A percentile compares a stretch with the other conserved stretches of the same genome.
Conservation (phyloP, 2,797 vertebrate genomes). For the Pseudochromis fuscus region DNA sequence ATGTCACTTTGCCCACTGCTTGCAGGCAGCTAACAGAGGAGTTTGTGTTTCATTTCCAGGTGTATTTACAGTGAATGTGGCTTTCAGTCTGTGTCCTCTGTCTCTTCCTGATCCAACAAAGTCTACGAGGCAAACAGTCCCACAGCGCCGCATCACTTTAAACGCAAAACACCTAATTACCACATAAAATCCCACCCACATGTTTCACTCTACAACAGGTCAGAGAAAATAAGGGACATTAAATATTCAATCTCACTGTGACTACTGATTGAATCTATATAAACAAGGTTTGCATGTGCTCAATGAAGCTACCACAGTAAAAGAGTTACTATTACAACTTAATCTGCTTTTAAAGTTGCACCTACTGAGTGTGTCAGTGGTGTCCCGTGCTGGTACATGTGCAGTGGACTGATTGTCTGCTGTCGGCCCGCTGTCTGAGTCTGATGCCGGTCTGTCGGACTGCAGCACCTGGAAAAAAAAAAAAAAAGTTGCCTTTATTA, state of each 20-base stretch:
- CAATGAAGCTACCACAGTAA: background rate
- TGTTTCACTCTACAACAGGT: background rate
- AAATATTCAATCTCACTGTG: background rate
- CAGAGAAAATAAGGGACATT: background rate
- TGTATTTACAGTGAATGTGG: background rate
- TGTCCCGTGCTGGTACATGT: constrained; percentile 64
- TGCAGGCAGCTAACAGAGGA: background rate
- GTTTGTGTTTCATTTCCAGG: background rate
- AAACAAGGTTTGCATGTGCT: background rate
- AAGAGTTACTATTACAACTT: background rate
- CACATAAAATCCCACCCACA: background rate
- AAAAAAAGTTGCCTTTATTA: background rate
- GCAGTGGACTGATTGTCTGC: constrained; percentile 78
- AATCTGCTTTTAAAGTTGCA: constrained; percentile 10
- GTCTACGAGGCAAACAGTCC: background rate
- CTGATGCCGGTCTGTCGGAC: constrained; percentile 91
- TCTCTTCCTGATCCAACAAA: no score
- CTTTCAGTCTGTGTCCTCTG: no score
- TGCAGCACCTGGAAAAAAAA: constrained; percentile 84
- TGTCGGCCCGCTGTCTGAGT: constrained; percentile 90
- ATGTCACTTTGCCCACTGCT: background rate
- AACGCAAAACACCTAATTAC: background rate
- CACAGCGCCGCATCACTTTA: background rate
- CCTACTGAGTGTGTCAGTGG: constrained; percentile 76
- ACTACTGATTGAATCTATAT: background rate